Conservation (phyloP, 1,140 invertebrate species). For the Watersipora subatra region DNA sequence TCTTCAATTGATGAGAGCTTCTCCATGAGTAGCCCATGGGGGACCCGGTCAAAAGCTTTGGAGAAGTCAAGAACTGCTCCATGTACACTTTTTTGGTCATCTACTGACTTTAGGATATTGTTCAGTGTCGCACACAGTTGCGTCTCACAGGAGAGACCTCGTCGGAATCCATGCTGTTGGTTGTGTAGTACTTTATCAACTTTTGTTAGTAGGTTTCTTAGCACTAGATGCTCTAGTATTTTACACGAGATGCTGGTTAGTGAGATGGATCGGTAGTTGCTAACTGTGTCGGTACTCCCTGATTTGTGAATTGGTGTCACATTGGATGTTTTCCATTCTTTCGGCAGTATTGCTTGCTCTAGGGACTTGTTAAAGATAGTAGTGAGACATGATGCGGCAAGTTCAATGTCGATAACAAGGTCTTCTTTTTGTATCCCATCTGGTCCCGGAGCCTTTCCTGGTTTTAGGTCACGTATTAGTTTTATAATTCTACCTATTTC, state of each 20-base stretch:
- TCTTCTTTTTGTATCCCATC: not conserved
- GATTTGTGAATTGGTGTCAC: conserved; percentile 9
- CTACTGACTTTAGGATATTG: not conserved
- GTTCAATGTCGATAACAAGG: not conserved
- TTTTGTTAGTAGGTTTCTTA: not conserved
- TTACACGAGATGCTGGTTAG: conserved; percentile 7
- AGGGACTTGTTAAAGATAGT: not conserved
- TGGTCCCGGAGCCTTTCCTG: not conserved
- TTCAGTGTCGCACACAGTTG: conserved; percentile 7
- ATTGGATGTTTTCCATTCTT: conserved; percentile 7
- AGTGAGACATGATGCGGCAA: not conserved
- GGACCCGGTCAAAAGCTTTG: conserved; percentile 9
- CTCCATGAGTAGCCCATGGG: conserved; percentile 5
- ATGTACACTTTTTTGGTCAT: not conserved
- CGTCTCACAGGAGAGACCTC: conserved; percentile 7
- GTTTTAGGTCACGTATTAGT: not conserved
- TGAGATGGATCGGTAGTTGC: conserved; percentile 10
- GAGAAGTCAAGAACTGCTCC: conserved; percentile 4
- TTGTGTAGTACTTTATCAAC: not conserved
- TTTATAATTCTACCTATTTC: not conserved
- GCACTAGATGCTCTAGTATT: not conserved
- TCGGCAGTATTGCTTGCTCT: conserved; percentile 3
- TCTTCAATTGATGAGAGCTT: not conserved
- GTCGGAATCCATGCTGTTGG: not conserved
- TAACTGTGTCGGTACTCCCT: not conserved